Evolutionary conservation across 2,797 vertebrate genomes (phyloP), one percentile per base, ranked within the genome.

Genomic region (Diceros bicornis): DNA sequence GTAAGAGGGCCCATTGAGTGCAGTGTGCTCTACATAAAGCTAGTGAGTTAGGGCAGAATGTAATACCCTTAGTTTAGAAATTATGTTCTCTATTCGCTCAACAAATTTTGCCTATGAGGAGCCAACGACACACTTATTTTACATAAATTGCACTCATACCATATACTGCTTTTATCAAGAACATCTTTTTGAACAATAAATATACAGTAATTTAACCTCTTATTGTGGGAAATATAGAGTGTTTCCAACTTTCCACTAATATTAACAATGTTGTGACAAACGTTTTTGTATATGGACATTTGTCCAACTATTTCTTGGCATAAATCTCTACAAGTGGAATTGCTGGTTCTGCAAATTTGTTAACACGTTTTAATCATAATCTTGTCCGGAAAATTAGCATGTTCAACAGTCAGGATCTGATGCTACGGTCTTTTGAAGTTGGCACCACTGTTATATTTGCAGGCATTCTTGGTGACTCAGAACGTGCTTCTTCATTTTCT

Each of bases 281-380:
- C n/a, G n/a, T 92, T 71, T 62, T 62, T 91, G 32, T 77, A 59
- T 75, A 41, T 77, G n/a, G 82, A 84, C 87, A 77, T 47, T 57
- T 41, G 25, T 77, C 72, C 87, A 93, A 93, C 57, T 62, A 90
- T 71, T 92, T 78, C 64, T 77, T 57, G 78, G 37, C 68, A 85
- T 69, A 62, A 34, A 50, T 93, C 77, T 32, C 61, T 64, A 4
- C n/a, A 89, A 44, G 50, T 32, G 44, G 7, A 79, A 85, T 14
- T 59, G 21, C 41, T 75, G 59, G 17, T n/a, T 96, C 74, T 55
- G 72, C 34, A 83, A 91, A 85, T 82, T 37, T 52, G 6, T 62
- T 62, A 92, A 83, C 7, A 32, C 41, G 59, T 85, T 91, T 95
- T 72, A 72, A 84, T 71, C 50, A 81, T 64, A 34, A 41, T 57